Evolutionary conservation across 2,797 vertebrate genomes (phyloP).

Genomic region (Amblyraja radiata): DNA sequence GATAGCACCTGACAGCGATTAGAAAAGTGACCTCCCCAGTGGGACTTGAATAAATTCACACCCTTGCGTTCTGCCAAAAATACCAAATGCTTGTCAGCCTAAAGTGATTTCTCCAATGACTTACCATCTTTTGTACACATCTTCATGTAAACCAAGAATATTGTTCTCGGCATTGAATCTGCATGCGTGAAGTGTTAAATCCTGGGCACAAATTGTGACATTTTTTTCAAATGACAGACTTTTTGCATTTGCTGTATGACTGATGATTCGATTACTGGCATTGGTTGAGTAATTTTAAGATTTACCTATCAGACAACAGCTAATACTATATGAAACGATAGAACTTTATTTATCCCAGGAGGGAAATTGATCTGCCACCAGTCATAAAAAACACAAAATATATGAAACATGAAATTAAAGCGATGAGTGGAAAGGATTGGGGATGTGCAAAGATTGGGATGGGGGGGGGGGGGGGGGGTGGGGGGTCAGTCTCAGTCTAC

Average conservation of each 20-base stretch:
- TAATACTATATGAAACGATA: no score
- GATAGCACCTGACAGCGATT: not conserved
- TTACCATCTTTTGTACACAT: not conserved
- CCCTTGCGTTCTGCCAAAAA: not conserved
- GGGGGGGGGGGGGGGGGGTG: no score
- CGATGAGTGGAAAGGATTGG: no score
- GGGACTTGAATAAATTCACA: not conserved
- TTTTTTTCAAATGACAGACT: not conserved
- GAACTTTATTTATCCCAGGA: no score
- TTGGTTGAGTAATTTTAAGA: not conserved
- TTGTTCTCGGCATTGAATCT: not conserved
- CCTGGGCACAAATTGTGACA: not conserved
- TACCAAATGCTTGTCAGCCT: not conserved
- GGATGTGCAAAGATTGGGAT: no score
- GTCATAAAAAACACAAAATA: no score
- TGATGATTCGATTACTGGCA: not conserved
- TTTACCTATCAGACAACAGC: not conserved
- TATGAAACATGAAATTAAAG: no score
- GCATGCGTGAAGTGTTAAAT: not conserved
- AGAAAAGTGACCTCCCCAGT: not conserved
- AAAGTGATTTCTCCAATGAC: not conserved
- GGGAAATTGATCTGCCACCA: no score
- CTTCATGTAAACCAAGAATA: not conserved
- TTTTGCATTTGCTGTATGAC: not conserved
- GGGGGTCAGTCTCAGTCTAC: no score